These are phyloP conservation scores for Orthonychiurus folsomi DNA, from an alignment of 2,888 invertebrate genomes.

Conservation along the genomic window DNA sequence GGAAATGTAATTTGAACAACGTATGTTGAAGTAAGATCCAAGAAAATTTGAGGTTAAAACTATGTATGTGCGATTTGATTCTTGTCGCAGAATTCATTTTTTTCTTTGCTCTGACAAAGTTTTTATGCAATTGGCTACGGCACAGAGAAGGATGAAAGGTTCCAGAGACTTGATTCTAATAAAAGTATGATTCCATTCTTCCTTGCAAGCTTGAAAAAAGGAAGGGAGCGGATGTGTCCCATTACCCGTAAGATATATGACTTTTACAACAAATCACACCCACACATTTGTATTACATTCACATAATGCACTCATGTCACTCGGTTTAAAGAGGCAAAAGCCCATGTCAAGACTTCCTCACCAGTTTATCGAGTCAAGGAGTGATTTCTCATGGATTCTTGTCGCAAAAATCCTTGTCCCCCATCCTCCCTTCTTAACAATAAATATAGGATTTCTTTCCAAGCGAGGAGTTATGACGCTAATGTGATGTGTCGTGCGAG, in stretches of 20 bases:
- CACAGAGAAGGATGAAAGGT: neutral
- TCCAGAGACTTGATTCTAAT: neutral
- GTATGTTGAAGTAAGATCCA: too few relatives aligned
- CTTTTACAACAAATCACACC: neutral
- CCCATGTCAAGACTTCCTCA: neutral
- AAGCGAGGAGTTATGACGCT: neutral
- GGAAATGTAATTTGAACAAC: too few relatives aligned
- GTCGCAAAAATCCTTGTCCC: neutral
- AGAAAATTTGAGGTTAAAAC: too few relatives aligned
- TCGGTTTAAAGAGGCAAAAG: constrained; percentile 6
- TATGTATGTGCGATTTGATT: too few relatives aligned
- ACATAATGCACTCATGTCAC: constrained; percentile 14
- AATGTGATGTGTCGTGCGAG: neutral
- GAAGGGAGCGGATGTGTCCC: neutral
- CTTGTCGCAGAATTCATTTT: too few relatives aligned
- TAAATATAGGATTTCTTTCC: neutral
- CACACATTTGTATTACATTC: too few relatives aligned
- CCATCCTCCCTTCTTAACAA: too few relatives aligned
- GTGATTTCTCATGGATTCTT: neutral
- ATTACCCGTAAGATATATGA: neutral
- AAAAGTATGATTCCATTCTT: neutral
- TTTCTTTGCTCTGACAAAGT: too few relatives aligned
- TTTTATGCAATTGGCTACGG: neutral
- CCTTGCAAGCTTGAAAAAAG: too few relatives aligned
- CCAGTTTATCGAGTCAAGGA: neutral